These are phyloP conservation scores for Mugil cephalus DNA, from an alignment of 2,113 vertebrate species.

Conservation along the genomic window DNA sequence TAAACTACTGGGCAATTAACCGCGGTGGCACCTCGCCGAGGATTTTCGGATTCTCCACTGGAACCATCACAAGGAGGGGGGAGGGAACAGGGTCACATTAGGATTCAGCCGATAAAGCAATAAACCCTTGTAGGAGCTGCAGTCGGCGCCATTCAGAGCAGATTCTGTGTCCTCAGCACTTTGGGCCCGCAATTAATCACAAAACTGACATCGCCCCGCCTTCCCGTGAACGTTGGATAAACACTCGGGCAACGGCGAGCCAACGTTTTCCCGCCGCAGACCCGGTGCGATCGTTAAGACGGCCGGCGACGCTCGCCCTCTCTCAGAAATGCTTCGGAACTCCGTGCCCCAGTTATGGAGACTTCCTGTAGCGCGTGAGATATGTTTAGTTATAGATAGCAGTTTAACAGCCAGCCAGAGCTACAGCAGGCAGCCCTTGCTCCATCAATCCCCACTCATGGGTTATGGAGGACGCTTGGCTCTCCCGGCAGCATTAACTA, in stretches of 20 bases:
- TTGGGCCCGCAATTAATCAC: slow-evolving; percentile 80
- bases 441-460: slow-evolving; percentile 16
- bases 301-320: slow-evolving; percentile 42
- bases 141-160: slow-evolving; percentile 72
- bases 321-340: slow-evolving; percentile 60
- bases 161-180: slow-evolving; percentile 82
- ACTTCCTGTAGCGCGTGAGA: slow-evolving; percentile 37
- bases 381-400: slow-evolving; percentile 55
- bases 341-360: slow-evolving; percentile 40
- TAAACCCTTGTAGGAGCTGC: slow-evolving; percentile 76
- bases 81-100: slow-evolving; percentile 72
- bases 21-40: slow-evolving; percentile 39
- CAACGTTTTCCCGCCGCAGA: slow-evolving; percentile 39
- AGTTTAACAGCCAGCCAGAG: slow-evolving; percentile 38
- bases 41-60: slow-evolving; percentile 54
- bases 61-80: slow-evolving; percentile 42
- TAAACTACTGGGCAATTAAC: slow-evolving; percentile 43
- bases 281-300: slow-evolving; percentile 43
- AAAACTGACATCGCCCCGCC: slow-evolving; percentile 71
- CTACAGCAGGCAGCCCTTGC: slow-evolving; percentile 22
- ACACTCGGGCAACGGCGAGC: slow-evolving; percentile 60
- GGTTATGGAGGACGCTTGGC: slow-evolving; percentile 25
- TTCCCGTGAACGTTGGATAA: slow-evolving; percentile 67
- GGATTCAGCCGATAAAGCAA: slow-evolving; percentile 83
- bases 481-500: slow-evolving; percentile 34